These are phyloP conservation scores for Tenualosa ilisha DNA, from an alignment of 2,797 vertebrate genomes.

Conservation along the genomic window DNA sequence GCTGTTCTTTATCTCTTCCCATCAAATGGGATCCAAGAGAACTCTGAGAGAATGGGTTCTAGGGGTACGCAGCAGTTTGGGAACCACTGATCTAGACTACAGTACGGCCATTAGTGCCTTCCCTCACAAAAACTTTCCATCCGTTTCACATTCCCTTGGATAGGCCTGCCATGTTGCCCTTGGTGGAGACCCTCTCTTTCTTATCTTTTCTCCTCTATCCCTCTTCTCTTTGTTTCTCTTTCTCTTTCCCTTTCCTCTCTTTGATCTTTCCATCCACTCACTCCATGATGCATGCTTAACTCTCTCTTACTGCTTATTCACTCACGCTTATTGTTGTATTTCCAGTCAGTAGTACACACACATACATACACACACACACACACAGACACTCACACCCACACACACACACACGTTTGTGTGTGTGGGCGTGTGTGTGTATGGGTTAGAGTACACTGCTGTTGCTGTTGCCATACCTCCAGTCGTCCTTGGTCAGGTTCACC, in stretches of 20 bases:
- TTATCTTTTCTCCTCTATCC: not conserved
- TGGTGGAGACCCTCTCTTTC: not conserved
- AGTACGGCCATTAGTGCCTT: too few species aligned
- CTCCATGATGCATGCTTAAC: not conserved
- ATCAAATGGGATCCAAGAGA: not conserved
- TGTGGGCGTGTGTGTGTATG: not conserved
- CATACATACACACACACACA: too few species aligned
- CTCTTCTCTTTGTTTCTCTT: not conserved
- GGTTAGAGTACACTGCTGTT: not conserved
- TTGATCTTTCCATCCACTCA: not conserved
- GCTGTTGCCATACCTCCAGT: slow-evolving; percentile 84
- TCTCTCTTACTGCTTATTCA: not conserved
- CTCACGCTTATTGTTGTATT: not conserved
- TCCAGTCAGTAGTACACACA: not conserved
- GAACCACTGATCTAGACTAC: not conserved
- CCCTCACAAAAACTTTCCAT: too few species aligned
- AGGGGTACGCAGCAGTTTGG: too few species aligned
- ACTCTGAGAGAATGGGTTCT: not conserved
- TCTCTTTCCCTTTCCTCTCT: not conserved
- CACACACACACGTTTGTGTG: not conserved
- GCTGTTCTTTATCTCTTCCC: not conserved
- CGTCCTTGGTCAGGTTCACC: slow-evolving; percentile 91
- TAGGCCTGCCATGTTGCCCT: too few species aligned
- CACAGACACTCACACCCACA: not conserved
- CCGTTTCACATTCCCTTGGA: too few species aligned